Base-by-base conservation (phyloP, 2,888 invertebrate species). In the Gibbula magus region DNA sequence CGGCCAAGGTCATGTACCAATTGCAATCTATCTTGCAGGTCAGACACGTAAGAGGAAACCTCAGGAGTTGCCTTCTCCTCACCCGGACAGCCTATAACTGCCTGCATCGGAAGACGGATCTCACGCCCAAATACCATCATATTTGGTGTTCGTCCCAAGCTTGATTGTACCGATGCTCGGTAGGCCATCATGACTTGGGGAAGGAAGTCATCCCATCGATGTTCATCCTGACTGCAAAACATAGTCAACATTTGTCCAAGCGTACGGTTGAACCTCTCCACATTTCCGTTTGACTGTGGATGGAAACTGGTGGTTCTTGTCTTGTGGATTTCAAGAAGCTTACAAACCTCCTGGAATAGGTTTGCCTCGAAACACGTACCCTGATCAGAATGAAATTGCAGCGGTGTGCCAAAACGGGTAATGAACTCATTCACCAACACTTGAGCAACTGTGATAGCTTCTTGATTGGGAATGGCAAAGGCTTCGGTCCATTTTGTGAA, bases 121-220 rank as follows among this genome's bases (percentile, higher is more conserved):
- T 83, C 81, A 5, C 76, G 22, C 2, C 82, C 83, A n/a, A 83
- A 61, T 29, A 82, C 51, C 79, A 85, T 79, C 73, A 77, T 83
- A 20, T 85, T 85, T 52, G 81, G 83, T n/a, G 73, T 78, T 25
- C 77, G 61, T 29, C 79, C 75, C n/a, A 81, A 79, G n/a, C 51
- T 78, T 8, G 61, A 25, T 45, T 85, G 82, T 1, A 61, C 53
- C 4, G 80, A 80, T 2, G 83, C 79, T 56, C 81, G 45, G 53
- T 85, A 85, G 16, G 82, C 82, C 81, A 85, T 84, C 78, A 82
- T 75, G 2, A 84, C 74, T 18, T 84, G 81, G 2, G 78, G 83
- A 1, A 84, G 78, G 39, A 79, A 79, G 7, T 16, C 32, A 51
- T 85, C 83, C 83, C 79, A 84, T 13, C 7, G 67, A 78, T 4